These are phyloP conservation scores for Philopedon plagiatum DNA, from an alignment of 2,888 invertebrate species.

Conservation along the genomic window DNA sequence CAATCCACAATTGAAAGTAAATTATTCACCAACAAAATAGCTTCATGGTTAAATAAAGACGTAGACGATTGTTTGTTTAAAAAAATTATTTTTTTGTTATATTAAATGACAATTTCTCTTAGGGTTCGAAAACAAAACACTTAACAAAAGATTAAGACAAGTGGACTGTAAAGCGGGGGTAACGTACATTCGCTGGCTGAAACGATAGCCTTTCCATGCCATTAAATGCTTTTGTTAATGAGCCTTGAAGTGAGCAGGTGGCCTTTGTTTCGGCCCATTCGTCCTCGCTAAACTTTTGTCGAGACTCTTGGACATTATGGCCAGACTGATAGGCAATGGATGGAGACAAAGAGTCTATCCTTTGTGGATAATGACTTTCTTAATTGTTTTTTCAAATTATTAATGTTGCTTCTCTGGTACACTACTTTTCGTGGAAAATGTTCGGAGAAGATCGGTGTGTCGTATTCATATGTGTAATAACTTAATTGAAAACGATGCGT, in stretches of 20 bases:
- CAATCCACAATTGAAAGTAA: no score
- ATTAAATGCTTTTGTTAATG: conserved; percentile 40
- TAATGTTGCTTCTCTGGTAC: no score
- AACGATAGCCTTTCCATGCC: conserved; percentile 37
- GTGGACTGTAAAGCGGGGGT: not conserved
- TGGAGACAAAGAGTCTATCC: conserved; percentile 21
- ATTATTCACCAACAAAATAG: no score
- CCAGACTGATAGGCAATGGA: conserved; percentile 14
- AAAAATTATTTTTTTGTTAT: no score
- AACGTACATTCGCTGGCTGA: not conserved
- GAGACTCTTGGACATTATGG: conserved; percentile 17
- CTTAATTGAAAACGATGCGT: no score
- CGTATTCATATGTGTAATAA: no score
- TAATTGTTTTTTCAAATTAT: not conserved
- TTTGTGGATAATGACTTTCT: not conserved
- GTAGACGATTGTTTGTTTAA: no score
- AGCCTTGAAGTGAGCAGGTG: conserved; percentile 39
- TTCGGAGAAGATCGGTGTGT: no score
- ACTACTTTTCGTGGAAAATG: no score
- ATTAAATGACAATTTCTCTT: no score
- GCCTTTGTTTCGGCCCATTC: conserved; percentile 44
- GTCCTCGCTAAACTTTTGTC: conserved; percentile 20
- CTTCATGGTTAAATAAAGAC: no score
- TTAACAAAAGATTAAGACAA: not conserved
- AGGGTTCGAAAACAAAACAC: not conserved